phyloP scores from a whole-genome alignment of 2,797 vertebrate species.

The Acipenser ruthenus region DNA sequence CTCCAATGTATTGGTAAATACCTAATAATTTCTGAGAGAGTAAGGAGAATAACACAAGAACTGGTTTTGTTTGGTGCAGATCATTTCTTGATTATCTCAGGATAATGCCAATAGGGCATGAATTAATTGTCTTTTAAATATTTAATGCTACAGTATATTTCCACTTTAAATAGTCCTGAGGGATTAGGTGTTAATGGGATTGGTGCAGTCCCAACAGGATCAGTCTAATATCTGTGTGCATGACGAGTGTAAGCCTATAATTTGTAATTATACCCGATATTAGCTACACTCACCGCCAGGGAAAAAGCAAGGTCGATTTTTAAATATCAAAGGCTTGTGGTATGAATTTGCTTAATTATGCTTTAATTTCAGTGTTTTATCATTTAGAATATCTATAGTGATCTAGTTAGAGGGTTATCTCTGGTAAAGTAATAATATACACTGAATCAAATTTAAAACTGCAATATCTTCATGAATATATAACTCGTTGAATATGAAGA shows the following conservation, averaged over 20 bases:
- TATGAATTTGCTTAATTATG: background rate
- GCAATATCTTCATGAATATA: background rate
- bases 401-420: background rate
- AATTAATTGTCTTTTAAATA: background rate
- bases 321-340: background rate
- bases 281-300: background rate
- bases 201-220: background rate
- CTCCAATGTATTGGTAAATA: no score
- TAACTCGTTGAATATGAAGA: no score
- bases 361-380: background rate
- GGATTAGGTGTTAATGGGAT: background rate
- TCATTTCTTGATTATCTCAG: background rate
- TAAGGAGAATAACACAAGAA: no score
- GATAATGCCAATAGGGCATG: background rate
- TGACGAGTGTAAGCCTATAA: background rate
- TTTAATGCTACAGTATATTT: slow-evolving; percentile 3
- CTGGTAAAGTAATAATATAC: background rate
- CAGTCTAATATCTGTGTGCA: background rate
- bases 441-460: background rate
- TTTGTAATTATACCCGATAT: slow-evolving; percentile 1
- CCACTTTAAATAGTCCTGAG: background rate
- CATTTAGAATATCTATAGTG: background rate
- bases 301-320: background rate
- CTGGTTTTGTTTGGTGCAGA: background rate
- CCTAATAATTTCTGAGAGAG: no score